phyloP scores from a whole-genome alignment of 2,113 vertebrate species.

The Xenopus laevis region DNA sequence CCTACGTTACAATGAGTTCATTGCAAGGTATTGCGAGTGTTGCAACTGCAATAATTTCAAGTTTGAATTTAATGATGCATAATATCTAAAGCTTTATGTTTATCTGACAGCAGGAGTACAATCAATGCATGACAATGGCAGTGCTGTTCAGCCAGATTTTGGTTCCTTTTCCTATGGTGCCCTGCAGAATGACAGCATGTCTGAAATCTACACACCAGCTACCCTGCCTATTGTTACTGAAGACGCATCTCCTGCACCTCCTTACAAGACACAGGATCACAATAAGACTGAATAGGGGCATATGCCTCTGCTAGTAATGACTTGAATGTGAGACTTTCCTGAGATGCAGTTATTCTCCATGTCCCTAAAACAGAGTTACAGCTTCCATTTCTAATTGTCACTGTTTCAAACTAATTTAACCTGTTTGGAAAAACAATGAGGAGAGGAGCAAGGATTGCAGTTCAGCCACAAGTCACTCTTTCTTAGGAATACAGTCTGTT shows the following conservation, averaged over 20 bases:
- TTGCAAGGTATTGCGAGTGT: constrained; percentile 71
- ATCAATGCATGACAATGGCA: constrained; percentile 84
- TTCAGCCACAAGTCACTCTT: no score
- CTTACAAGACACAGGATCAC: constrained; percentile 63
- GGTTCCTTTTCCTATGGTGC: constrained; percentile 90
- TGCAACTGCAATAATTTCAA: background rate
- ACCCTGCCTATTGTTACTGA: constrained; percentile 68
- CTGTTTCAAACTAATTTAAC: no score
- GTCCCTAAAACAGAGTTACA: no score
- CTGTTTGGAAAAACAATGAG: no score
- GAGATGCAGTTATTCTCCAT: background rate
- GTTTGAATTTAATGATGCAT: background rate
- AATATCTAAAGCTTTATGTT: background rate
- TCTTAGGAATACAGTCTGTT: no score
- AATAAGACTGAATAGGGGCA: constrained; percentile 70
- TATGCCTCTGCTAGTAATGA: background rate
- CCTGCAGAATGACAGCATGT: constrained; percentile 77
- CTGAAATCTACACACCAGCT: constrained; percentile 68
- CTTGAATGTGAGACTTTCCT: background rate
- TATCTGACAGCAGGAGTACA: constrained; percentile 74
- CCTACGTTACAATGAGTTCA: constrained; percentile 91
- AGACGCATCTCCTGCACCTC: constrained; percentile 54
- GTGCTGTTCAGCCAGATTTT: constrained; percentile 80
- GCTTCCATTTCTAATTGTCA: no score
- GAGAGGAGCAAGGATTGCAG: no score